Percentiles rank a stretch among this genome's conserved stretches.
phyloP scores from a whole-genome alignment of 2,888 invertebrate genomes.

The Cremastinae sp. region DNA sequence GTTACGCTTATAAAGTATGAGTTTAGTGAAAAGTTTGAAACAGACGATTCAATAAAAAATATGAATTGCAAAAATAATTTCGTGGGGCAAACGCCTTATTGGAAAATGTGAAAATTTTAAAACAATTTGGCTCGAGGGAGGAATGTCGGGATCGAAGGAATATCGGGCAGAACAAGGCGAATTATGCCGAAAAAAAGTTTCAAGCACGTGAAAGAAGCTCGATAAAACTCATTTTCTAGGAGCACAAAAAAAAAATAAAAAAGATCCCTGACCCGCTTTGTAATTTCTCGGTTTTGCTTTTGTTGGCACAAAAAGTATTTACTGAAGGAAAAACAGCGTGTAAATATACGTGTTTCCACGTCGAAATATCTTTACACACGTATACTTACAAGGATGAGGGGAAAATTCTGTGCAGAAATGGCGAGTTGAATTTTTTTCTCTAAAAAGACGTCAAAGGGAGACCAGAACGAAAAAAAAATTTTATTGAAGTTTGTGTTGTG shows the following conservation, averaged over 20 bases:
- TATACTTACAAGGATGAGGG: not conserved
- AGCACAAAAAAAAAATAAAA: not conserved
- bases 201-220: conserved; percentile 46
- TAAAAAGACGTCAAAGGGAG: conserved; percentile 16
- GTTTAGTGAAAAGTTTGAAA: too few species aligned
- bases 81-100: not conserved
- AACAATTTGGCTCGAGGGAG: not conserved
- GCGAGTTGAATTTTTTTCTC: conserved; percentile 51
- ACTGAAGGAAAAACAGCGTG: conserved; percentile 1
- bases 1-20: too few species aligned
- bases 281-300: conserved; percentile 46
- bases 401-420: conserved; percentile 4
- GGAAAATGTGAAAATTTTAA: not conserved
- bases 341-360: not conserved
- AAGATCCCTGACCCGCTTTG: conserved; percentile 29
- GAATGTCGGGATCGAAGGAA: not conserved
- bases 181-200: conserved; percentile 33
- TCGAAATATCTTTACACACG: not conserved
- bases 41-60: too few species aligned
- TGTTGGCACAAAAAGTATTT: conserved; percentile 29
- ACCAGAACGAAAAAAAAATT: too few species aligned
- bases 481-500: too few species aligned
- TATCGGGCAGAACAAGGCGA: not conserved
- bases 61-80: not conserved
- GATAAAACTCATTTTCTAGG: conserved; percentile 53